Conservation (phyloP, 2,888 invertebrate species). For the Drosophila koepferae region DNA sequence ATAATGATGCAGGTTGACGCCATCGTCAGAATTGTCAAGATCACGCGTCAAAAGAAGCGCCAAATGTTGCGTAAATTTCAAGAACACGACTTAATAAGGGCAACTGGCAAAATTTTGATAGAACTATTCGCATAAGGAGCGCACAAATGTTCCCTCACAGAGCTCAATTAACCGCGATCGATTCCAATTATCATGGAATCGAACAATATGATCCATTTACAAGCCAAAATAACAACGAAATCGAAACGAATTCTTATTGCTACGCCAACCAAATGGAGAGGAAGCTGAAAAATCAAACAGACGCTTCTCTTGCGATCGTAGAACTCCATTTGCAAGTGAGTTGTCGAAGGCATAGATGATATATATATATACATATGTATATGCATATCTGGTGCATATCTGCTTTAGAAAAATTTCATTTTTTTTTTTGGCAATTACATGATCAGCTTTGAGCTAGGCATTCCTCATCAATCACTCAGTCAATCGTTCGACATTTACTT, state of each 20-base stretch:
- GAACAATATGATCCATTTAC: background rate
- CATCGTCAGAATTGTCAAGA: conserved; percentile 64
- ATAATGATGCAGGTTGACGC: conserved; percentile 68
- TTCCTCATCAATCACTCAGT: no score
- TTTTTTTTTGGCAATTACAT: no score
- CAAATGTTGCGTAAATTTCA: conserved; percentile 80
- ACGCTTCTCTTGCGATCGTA: no score
- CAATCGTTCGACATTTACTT: no score
- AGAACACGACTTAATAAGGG: conserved; percentile 66
- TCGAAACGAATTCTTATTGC: background rate
- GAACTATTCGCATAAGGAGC: conserved; percentile 43
- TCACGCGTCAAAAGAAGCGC: conserved; percentile 71
- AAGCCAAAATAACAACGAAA: background rate
- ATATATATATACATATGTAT: background rate
- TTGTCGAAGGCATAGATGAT: background rate
- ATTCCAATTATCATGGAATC: conserved; percentile 4
- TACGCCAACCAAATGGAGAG: background rate
- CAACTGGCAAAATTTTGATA: conserved; percentile 36
- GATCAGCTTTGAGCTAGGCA: background rate
- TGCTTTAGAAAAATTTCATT: background rate
- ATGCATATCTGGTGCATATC: background rate
- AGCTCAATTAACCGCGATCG: conserved; percentile 9
- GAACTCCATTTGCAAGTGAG: background rate
- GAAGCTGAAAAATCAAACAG: background rate
- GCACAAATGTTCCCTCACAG: conserved; percentile 21